Evolutionary conservation across 37 sponge, comb jelly and placozoan genomes (phyloP).

Genomic region (Diacarnus erythraeanus): DNA sequence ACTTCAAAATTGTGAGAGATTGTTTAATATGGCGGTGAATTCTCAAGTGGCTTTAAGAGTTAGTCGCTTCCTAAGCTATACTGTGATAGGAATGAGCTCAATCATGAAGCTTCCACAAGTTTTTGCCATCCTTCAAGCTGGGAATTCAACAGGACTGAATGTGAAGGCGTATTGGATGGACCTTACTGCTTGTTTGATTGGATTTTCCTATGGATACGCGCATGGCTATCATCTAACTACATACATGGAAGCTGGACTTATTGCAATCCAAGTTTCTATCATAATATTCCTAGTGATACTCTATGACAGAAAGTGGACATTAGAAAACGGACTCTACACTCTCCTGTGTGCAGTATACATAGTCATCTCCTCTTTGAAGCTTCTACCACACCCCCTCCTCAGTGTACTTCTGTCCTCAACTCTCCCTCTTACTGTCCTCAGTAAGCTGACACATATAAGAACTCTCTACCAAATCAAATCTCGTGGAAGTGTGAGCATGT

Average conservation of each 20-base stretch:
- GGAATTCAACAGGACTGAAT: constrained; percentile 32
- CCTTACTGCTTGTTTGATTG: constrained; percentile 20
- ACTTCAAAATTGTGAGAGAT: too few relatives aligned
- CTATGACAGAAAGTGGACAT: neutral
- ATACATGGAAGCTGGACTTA: constrained; percentile 2
- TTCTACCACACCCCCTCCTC: neutral
- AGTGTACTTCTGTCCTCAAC: neutral
- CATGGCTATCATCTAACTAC: constrained; percentile 7
- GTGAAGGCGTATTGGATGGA: constrained; percentile 33
- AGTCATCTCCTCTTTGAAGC: neutral
- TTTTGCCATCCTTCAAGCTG: constrained; percentile 3
- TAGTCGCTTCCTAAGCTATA: constrained; percentile 41
- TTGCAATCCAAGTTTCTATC: neutral
- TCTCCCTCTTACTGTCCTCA: constrained; percentile 25
- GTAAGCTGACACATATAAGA: constrained; percentile 25
- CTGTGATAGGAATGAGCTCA: constrained; percentile 35
- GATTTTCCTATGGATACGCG: constrained; percentile 1
- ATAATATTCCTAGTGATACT: constrained; percentile 1
- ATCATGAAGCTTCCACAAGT: constrained; percentile 60
- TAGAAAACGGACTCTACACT: neutral
- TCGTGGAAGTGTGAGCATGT: constrained; percentile 22
- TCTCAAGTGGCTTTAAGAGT: constrained; percentile 5
- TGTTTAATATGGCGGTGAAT: neutral
- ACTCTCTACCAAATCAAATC: constrained; percentile 25
- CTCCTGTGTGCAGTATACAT: neutral